Conservation (phyloP, 2,113 vertebrate genomes). For the Nannobrachium achirus region DNA sequence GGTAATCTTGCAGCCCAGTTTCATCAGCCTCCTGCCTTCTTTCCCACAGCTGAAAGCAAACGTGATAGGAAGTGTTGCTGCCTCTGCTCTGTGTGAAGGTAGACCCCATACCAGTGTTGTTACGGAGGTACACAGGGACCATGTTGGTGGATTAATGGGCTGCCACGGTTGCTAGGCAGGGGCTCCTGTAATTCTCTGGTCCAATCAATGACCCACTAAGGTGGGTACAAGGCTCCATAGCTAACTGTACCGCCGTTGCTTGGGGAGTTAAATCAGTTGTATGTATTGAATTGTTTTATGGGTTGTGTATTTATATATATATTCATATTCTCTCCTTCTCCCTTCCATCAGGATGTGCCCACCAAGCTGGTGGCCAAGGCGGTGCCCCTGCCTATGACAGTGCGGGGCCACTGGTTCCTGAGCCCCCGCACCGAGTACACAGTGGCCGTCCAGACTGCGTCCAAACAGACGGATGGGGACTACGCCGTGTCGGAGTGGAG, state of each 20-base stretch:
- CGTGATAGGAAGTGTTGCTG: not conserved
- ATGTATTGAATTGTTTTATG: too few species aligned
- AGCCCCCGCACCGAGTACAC: slow-evolving; percentile 99
- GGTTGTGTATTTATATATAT: too few species aligned
- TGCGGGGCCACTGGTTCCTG: slow-evolving; percentile 98
- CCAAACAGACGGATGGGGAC: slow-evolving; percentile 94
- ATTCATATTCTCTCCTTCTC: too few species aligned
- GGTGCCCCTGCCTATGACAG: slow-evolving; percentile 96
- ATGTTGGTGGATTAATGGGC: slow-evolving; percentile 42
- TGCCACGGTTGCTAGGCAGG: slow-evolving; percentile 65
- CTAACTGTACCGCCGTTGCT: slow-evolving; percentile 1
- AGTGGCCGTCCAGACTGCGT: slow-evolving; percentile 95
- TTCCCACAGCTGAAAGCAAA: not conserved
- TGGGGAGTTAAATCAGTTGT: too few species aligned
- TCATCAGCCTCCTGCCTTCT: slow-evolving; percentile 28
- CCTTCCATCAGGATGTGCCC: slow-evolving; percentile 88
- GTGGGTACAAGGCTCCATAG: slow-evolving; percentile 4
- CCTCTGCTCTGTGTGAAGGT: not conserved
- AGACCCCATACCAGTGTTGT: slow-evolving; percentile 26
- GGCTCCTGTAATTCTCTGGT: slow-evolving; percentile 26
- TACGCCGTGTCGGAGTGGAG: slow-evolving; percentile 98
- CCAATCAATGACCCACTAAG: slow-evolving; percentile 57
- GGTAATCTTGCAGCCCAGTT: slow-evolving; percentile 28
- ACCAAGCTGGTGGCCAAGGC: slow-evolving; percentile 98
- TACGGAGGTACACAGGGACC: slow-evolving; percentile 34